Evolutionary conservation across 1,140 invertebrate genomes (phyloP).

Genomic region (Drosophila subobscura): DNA sequence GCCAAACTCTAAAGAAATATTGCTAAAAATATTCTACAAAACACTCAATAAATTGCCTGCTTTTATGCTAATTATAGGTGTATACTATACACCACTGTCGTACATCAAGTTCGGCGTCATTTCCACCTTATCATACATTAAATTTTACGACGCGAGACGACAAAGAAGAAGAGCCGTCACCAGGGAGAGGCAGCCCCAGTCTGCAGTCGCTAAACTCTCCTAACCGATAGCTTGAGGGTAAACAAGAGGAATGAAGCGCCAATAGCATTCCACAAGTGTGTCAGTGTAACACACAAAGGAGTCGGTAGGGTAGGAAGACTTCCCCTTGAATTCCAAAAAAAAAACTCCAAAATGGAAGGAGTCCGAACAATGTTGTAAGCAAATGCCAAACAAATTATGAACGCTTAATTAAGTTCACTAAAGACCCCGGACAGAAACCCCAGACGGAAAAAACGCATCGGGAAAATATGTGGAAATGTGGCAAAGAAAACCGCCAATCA

Average conservation of each 20-base stretch:
- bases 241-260: constrained; percentile 1
- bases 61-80: constrained; percentile 29
- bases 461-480: constrained; percentile 24
- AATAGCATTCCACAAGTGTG: constrained; percentile 28
- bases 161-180: constrained; percentile 23
- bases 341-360: neutral
- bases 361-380: constrained; percentile 23
- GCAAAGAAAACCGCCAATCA: constrained; percentile 45
- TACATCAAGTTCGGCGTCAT: constrained; percentile 24
- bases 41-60: too few relatives aligned
- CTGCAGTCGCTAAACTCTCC: constrained; percentile 25
- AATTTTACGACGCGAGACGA: constrained; percentile 30
- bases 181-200: neutral
- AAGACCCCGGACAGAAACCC: constrained; percentile 22
- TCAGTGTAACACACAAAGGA: constrained; percentile 21
- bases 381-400: constrained; percentile 39
- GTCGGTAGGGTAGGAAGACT: constrained; percentile 2
- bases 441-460: neutral
- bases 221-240: constrained; percentile 8
- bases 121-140: constrained; percentile 28
- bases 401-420: constrained; percentile 55
- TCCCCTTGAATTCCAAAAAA: constrained; percentile 13
- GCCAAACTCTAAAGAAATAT: too few relatives aligned
- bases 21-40: too few relatives aligned
- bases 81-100: neutral